These are phyloP conservation scores for Centrocercus urophasianus DNA, from an alignment of 2,113 vertebrate species.

Conservation along the genomic window DNA sequence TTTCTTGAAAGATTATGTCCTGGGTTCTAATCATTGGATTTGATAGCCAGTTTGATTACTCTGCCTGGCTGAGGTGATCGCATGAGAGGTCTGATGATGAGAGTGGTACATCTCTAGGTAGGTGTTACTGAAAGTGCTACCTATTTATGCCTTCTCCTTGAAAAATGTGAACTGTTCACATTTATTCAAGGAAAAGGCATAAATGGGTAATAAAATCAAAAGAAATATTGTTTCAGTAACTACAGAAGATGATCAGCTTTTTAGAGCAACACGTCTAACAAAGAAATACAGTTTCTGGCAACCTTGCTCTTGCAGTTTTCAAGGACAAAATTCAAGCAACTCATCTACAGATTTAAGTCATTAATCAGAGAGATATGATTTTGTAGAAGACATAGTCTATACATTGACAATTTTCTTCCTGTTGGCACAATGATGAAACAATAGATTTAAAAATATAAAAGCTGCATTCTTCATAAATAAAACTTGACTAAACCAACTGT, in stretches of 20 bases:
- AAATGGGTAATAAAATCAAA: constrained; percentile 56
- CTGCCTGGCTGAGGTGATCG: constrained; percentile 8
- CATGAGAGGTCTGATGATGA: not conserved
- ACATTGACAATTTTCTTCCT: constrained; percentile 23
- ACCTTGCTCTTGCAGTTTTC: not conserved
- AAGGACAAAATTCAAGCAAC: constrained; percentile 57
- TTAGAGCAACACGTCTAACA: not conserved
- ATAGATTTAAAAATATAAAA: not conserved
- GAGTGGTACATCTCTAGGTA: not conserved
- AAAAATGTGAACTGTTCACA: constrained; percentile 46
- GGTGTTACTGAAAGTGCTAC: not conserved
- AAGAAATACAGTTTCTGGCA: constrained; percentile 27
- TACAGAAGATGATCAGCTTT: constrained; percentile 25
- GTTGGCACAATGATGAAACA: not conserved
- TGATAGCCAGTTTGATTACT: constrained; percentile 37
- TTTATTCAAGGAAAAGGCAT: constrained; percentile 51
- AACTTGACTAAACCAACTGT: not conserved
- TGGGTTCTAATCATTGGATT: constrained; percentile 36
- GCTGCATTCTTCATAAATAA: not conserved
- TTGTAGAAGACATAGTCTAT: not conserved
- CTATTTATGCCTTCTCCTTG: constrained; percentile 9
- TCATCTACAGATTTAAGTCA: not conserved
- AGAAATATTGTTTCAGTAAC: constrained; percentile 67
- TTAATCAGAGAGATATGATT: constrained; percentile 41
- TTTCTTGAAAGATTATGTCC: not conserved